Conservation (phyloP, 2,888 invertebrate species). For the Eulithis testata region DNA sequence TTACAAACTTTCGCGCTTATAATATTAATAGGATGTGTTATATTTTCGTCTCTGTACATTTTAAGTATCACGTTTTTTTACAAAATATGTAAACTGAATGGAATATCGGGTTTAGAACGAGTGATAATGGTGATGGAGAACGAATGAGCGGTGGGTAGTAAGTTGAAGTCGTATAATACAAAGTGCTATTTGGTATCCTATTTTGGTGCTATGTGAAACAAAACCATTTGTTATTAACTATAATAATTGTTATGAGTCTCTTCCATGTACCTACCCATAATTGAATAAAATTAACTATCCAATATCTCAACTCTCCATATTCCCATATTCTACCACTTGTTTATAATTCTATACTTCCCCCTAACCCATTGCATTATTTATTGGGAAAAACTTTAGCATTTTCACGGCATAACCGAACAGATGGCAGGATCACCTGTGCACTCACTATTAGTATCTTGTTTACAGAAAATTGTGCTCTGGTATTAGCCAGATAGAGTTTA, state of each 20-base stretch:
- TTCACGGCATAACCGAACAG: constrained; percentile 75
- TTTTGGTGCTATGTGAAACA: no score
- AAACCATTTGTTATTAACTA: no score
- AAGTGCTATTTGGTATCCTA: no score
- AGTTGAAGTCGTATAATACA: no score
- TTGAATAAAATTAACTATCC: constrained; percentile 22
- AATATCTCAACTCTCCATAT: constrained; percentile 5
- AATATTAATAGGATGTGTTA: no score
- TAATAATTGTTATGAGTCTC: neutral
- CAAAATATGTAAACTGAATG: no score
- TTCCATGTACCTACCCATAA: neutral
- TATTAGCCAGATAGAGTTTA: constrained; percentile 42
- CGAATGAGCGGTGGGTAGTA: no score
- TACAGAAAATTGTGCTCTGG: constrained; percentile 56
- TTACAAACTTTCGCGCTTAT: no score
- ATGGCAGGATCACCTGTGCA: constrained; percentile 75
- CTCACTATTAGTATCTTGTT: constrained; percentile 57
- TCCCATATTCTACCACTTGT: constrained; percentile 21
- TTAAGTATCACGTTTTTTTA: no score
- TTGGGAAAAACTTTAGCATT: constrained; percentile 80
- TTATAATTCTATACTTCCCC: constrained; percentile 53
- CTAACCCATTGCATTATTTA: constrained; percentile 76
- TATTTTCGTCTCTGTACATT: no score
- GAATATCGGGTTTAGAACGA: no score
- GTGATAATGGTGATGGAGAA: no score